phyloP scores from a whole-genome alignment of 2,888 invertebrate genomes.

The Cyaniris semiargus region DNA sequence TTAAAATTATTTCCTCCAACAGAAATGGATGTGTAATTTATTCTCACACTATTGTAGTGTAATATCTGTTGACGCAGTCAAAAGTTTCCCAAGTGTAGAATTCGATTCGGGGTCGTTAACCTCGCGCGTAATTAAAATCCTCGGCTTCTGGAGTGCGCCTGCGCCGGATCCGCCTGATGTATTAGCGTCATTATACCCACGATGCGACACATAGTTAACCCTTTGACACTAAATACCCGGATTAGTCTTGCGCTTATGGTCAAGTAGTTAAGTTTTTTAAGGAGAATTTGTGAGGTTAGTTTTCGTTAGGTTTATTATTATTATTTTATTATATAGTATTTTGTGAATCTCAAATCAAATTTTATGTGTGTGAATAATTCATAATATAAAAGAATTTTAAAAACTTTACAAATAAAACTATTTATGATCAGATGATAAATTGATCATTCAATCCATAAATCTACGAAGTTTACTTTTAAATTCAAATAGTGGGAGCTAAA shows the following conservation, averaged over 20 bases:
- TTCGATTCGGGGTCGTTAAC: conserved; percentile 66
- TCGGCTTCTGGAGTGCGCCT: conserved; percentile 75
- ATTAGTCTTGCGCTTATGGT: not conserved
- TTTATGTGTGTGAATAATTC: too few species aligned
- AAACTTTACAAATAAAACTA: not conserved
- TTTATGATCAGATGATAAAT: not conserved
- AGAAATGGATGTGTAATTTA: conserved; percentile 7
- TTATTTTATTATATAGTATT: not conserved
- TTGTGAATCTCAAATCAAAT: not conserved
- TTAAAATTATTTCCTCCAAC: conserved; percentile 17
- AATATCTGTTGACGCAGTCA: conserved; percentile 22
- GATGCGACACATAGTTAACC: conserved; percentile 22
- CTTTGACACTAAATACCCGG: conserved; percentile 16
- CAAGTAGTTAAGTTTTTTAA: not conserved
- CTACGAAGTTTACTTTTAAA: not conserved
- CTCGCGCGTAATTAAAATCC: conserved; percentile 78
- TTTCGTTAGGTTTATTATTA: not conserved
- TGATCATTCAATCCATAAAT: conserved; percentile 2
- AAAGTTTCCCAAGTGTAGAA: conserved; percentile 44
- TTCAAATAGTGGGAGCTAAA: conserved; percentile 16
- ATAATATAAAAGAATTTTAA: too few species aligned
- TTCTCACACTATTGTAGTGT: conserved; percentile 25
- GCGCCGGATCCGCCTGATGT: not conserved
- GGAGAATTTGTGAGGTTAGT: not conserved
- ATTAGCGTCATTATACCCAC: conserved; percentile 16